Evolutionary conservation across 2,113 vertebrate genomes (phyloP), one percentile per base, ranked within the genome.

Genomic region (Sorex fumeus): DNA sequence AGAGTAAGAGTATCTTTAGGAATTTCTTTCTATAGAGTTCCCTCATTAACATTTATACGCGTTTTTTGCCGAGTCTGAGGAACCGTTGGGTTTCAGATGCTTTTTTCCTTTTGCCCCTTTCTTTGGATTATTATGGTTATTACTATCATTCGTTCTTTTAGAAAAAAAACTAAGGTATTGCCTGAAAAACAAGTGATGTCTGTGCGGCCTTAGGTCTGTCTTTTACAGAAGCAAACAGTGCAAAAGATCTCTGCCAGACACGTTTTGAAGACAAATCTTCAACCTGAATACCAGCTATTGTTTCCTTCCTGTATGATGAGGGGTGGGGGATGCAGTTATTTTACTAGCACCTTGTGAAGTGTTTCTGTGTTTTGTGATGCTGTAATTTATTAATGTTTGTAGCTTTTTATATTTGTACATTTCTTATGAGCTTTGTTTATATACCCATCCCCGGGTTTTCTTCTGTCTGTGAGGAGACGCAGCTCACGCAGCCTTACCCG

Each of bases 361-460:
- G 99, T 99, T 99, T 98, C 99, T 97, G 98, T 99, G 99, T 99
- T 99, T 99, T 98, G 99, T 99, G 98, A 98, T 97, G 98, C 99
- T 99, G 99, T 99, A 99, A 99, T 99, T 99, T 99, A 99, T 99
- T 99, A 99, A 99, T 99, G 99, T 99, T 99, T 99, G 99, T 99
- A 99, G 99, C 99, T 99, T 99, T 99, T 99, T 99, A 99, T 99
- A 99, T 99, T 99, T 99, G 99, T 99, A 99, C 98, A 99, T 99
- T 99, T 99, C 99, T 99, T 98, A 99, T 99, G 98, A 98, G 98
- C 98, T 99, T 98, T 98, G 98, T 99, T 99, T 99, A 99, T 98
- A 98, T 98, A 98, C 98, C 98, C 98, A 98, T 99, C 98, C 98
- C 97, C 94, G 98, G 98, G 98, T 97, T 98, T 97, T 96, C 98